Conservation (phyloP, 2,888 invertebrate species). For the Drosophila gaucha region DNA sequence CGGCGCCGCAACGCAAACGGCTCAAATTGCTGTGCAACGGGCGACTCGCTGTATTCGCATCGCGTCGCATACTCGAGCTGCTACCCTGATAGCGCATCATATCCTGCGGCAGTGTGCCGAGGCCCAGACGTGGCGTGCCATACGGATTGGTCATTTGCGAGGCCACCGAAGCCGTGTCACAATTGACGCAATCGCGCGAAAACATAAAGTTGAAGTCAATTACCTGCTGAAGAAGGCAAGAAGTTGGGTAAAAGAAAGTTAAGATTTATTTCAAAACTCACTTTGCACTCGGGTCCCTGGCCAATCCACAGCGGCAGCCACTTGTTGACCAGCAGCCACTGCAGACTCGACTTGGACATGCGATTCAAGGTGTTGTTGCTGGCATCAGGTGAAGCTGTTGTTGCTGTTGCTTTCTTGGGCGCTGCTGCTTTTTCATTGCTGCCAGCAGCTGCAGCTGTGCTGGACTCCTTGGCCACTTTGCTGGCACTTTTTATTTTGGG, state of each 20-base stretch:
- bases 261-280: conserved; percentile 11
- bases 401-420: neutral
- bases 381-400: conserved; percentile 62
- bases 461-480: conserved; percentile 59
- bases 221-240: conserved; percentile 54
- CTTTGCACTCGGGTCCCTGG: conserved; percentile 86
- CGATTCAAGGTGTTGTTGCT: conserved; percentile 83
- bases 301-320: conserved; percentile 88
- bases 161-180: conserved; percentile 79
- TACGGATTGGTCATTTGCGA: conserved; percentile 80
- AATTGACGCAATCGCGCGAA: conserved; percentile 84
- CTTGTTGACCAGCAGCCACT: conserved; percentile 89
- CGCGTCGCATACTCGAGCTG: conserved; percentile 62
- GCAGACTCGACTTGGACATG: conserved; percentile 87
- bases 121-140: conserved; percentile 75
- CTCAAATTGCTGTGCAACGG: conserved; percentile 82
- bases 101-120: conserved; percentile 79
- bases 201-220: conserved; percentile 86
- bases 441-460: conserved; percentile 16
- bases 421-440: conserved; percentile 42
- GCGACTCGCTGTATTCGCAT: conserved; percentile 64
- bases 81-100: conserved; percentile 82
- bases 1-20: conserved; percentile 72
- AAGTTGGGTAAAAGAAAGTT: neutral
- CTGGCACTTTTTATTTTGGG: conserved; percentile 78